phyloP scores from a whole-genome alignment of 1,140 invertebrate genomes.

The Gonioctena quinquepunctata region DNA sequence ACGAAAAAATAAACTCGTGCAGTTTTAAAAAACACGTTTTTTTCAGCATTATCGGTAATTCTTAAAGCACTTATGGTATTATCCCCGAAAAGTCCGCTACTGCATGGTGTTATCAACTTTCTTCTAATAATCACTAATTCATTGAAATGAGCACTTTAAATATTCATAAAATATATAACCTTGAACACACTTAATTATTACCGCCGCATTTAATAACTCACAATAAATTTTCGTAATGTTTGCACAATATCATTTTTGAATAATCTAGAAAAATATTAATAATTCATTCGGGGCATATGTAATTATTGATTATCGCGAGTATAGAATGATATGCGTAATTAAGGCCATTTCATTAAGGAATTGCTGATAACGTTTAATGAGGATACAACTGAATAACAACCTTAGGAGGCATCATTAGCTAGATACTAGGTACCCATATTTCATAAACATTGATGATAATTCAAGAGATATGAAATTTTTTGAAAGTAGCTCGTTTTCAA shows the following conservation, averaged over 20 bases:
- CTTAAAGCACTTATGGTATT: too few relatives aligned
- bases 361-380: background rate
- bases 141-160: too few relatives aligned
- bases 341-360: background rate
- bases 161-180: background rate
- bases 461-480: too few relatives aligned
- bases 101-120: too few relatives aligned
- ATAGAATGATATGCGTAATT: background rate
- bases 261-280: background rate
- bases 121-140: too few relatives aligned
- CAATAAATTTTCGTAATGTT: background rate
- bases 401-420: background rate
- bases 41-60: too few relatives aligned
- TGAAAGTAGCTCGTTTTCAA: too few relatives aligned
- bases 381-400: background rate
- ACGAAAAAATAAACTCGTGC: too few relatives aligned
- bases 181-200: background rate
- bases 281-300: background rate
- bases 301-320: background rate
- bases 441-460: too few relatives aligned
- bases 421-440: background rate
- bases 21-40: too few relatives aligned
- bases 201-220: conserved; percentile 10
- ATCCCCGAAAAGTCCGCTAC: too few relatives aligned
- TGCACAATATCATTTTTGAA: background rate